Conservation (phyloP, 2,888 invertebrate species). For the Aspidapion aeneum region DNA sequence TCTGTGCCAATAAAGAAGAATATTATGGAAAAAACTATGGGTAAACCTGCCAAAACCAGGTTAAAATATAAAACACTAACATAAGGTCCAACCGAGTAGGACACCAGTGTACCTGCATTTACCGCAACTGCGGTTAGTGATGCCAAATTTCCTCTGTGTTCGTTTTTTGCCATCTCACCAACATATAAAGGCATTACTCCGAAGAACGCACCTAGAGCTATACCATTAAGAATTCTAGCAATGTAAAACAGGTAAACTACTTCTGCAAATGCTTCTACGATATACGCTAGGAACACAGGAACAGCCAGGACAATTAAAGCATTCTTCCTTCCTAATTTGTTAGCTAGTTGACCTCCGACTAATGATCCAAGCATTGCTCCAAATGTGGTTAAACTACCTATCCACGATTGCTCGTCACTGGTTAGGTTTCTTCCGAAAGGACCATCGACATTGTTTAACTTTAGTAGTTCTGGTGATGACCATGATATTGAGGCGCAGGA, state of each 20-base stretch:
- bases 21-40: background rate
- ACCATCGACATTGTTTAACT: slow-evolving; percentile 16
- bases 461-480: slow-evolving; percentile 38
- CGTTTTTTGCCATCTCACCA: slow-evolving; percentile 23
- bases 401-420: slow-evolving; percentile 12
- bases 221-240: slow-evolving; percentile 27
- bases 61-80: slow-evolving; percentile 3
- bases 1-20: slow-evolving; percentile 16
- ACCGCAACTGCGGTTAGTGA: slow-evolving; percentile 1
- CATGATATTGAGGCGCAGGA: slow-evolving; percentile 41
- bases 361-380: slow-evolving; percentile 24
- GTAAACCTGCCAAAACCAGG: background rate
- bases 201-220: slow-evolving; percentile 19
- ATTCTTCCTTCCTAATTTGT: slow-evolving; percentile 21
- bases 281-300: slow-evolving; percentile 23
- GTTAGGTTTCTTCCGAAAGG: slow-evolving; percentile 16
- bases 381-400: slow-evolving; percentile 18
- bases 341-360: slow-evolving; percentile 15
- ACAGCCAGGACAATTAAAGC: slow-evolving; percentile 19
- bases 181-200: slow-evolving; percentile 24
- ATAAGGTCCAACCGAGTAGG: slow-evolving; percentile 10
- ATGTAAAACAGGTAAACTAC: slow-evolving; percentile 21
- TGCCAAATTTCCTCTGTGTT: slow-evolving; percentile 18
- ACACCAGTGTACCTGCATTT: slow-evolving; percentile 1
- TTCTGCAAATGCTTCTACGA: slow-evolving; percentile 18